These are phyloP conservation scores for Lithophane socia DNA, from an alignment of 2,888 invertebrate genomes.

Conservation along the genomic window DNA sequence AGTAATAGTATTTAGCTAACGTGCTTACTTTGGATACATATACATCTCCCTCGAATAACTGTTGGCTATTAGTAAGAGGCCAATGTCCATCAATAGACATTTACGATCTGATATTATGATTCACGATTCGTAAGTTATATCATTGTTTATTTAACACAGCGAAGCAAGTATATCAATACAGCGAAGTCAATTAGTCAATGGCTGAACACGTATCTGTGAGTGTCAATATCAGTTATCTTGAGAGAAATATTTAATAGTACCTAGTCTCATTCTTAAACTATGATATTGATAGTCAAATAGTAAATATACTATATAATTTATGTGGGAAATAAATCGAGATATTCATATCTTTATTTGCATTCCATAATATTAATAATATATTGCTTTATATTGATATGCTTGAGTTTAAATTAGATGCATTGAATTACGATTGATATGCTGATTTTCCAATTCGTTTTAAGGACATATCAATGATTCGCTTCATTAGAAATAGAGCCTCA, in stretches of 20 bases:
- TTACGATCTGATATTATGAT: constrained; percentile 50
- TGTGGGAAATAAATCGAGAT: neutral
- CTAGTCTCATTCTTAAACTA: constrained; percentile 17
- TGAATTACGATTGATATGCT: neutral
- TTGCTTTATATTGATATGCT: neutral
- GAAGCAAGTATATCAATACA: constrained; percentile 8
- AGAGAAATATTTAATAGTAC: constrained; percentile 31
- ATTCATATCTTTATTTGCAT: neutral
- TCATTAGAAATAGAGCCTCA: neutral
- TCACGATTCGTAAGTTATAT: constrained; percentile 39
- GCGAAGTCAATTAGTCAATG: constrained; percentile 53
- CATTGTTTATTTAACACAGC: constrained; percentile 49
- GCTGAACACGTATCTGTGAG: constrained; percentile 32
- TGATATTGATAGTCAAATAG: neutral
- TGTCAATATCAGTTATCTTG: constrained; percentile 45
- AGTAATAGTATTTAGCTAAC: constrained; percentile 7
- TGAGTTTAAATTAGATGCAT: neutral
- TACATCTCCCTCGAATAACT: neutral
- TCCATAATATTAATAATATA: neutral
- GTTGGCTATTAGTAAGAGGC: constrained; percentile 17
- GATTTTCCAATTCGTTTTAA: constrained; percentile 7
- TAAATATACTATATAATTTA: constrained; percentile 16
- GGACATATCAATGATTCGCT: constrained; percentile 1
- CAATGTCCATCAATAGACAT: constrained; percentile 47
- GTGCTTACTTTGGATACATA: neutral